A percentile compares a stretch with the other conserved stretches of the same genome.
Evolutionary conservation across 2,888 invertebrate species (phyloP).

Genomic region (Brenthis ino): DNA sequence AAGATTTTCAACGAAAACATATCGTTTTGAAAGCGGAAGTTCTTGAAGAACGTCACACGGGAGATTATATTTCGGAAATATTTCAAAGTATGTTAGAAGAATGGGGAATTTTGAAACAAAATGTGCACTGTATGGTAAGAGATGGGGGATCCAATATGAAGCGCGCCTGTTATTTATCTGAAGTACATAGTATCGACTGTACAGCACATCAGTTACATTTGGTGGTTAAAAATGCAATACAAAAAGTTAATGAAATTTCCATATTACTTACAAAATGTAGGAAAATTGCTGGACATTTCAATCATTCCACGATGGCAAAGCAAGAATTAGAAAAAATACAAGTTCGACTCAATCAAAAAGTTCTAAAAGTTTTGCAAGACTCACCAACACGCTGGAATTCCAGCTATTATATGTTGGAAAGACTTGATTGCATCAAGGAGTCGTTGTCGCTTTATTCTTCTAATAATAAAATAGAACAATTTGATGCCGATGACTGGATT

Average conservation of each 20-base stretch:
- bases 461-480: slow-evolving; percentile 27
- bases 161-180: background rate
- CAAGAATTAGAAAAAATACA: slow-evolving; percentile 31
- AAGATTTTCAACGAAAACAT: too few species aligned
- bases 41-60: too few species aligned
- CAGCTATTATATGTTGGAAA: slow-evolving; percentile 27
- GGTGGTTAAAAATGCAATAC: slow-evolving; percentile 24
- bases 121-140: too few species aligned
- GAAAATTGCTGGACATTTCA: slow-evolving; percentile 30
- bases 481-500: slow-evolving; percentile 28
- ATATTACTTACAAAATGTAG: slow-evolving; percentile 22
- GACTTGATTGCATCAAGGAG: slow-evolving; percentile 27
- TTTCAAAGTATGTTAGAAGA: too few species aligned
- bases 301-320: slow-evolving; percentile 26
- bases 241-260: slow-evolving; percentile 22
- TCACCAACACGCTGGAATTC: slow-evolving; percentile 32
- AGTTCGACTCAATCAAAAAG: slow-evolving; percentile 29
- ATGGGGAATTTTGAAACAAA: too few species aligned
- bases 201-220: slow-evolving; percentile 23
- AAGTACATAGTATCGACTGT: slow-evolving; percentile 3
- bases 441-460: slow-evolving; percentile 28
- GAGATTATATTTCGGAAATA: too few species aligned
- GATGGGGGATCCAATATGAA: too few species aligned
- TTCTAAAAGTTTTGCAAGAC: slow-evolving; percentile 28
- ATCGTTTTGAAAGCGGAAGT: too few species aligned